Evolutionary conservation across 2,113 vertebrate genomes (phyloP), one percentile per base, ranked within the genome.

Genomic region (Fukomys damarensis): DNA sequence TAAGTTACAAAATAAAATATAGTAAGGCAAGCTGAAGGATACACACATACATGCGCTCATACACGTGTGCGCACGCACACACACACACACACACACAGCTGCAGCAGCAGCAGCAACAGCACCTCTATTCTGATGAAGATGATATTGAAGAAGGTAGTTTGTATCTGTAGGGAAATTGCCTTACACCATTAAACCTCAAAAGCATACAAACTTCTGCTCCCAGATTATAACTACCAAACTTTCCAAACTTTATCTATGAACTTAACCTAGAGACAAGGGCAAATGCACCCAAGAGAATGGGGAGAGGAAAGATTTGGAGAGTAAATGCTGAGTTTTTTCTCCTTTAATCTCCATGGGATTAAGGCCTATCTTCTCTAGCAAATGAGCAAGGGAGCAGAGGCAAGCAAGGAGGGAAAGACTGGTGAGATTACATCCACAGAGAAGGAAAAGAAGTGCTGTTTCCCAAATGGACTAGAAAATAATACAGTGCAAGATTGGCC

Each of bases 91-190:
- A 24, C 68, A 72, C 68, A 74, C 70, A 74, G 22, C 41, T 22
- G 61, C 4, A 56, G 12, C 7, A 56, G 7, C n/a, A n/a, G n/a
- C n/a, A n/a, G n/a, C n/a, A 43, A 54, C 32, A 79, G 56, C 32
- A 85, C 6, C 22, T 90, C 92, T 84, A 82, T 66, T 76, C 49
- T 80, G 24, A 58, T 35, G 7, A 96, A 84, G 11, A 46, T 49
- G 20, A 32, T 65, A 54, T 5, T 59, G n/a, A 63, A 93, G 58
- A 61, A 90, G 12, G 20, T 24, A 46, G 52, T 17, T 79, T 77
- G 0, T 16, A 86, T 41, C 43, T 35, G 20, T 56, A 86, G 30
- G 12, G 9, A 95, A 83, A 20, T 14, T 4, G 6, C 16, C 38
- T 83, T 87, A 13, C 3, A 65, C 41, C 16, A 49, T 16, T 26